A percentile compares a stretch with the other conserved stretches of the same genome.
Conservation (phyloP, 2,797 vertebrate genomes). For the Falco columbarius region DNA sequence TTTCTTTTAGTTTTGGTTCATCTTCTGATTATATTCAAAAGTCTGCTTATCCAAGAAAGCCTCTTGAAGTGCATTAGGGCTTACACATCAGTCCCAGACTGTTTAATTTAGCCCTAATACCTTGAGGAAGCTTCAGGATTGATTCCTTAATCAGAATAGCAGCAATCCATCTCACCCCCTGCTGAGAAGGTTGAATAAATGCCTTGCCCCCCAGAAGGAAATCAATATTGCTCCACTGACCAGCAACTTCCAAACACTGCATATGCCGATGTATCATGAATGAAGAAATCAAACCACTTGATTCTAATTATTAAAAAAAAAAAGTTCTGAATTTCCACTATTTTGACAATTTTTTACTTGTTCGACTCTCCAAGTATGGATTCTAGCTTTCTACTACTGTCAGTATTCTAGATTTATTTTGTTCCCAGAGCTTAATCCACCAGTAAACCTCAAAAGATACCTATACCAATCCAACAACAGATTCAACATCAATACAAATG, state of each 20-base stretch:
- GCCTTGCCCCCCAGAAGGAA: not conserved
- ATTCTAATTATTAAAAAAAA: not conserved
- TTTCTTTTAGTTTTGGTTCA: slow-evolving; percentile 9
- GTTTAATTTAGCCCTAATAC: slow-evolving; percentile 65
- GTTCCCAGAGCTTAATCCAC: not conserved
- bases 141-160: no score
- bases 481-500: not conserved
- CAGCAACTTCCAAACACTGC: not conserved
- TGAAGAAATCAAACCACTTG: not conserved
- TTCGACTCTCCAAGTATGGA: not conserved
- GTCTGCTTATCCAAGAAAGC: slow-evolving; percentile 16
- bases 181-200: not conserved
- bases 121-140: slow-evolving; percentile 48
- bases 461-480: not conserved
- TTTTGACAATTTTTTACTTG: not conserved
- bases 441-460: not conserved
- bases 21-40: slow-evolving; percentile 23
- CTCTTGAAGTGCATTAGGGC: slow-evolving; percentile 43
- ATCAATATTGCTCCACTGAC: slow-evolving; percentile 10
- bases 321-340: not conserved
- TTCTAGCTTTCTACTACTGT: not conserved
- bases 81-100: slow-evolving; percentile 32
- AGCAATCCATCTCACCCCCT: not conserved
- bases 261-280: fast-evolving
- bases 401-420: not conserved